These are phyloP conservation scores for Diabrotica virgifera DNA, from an alignment of 1,140 invertebrate species.

Conservation along the genomic window DNA sequence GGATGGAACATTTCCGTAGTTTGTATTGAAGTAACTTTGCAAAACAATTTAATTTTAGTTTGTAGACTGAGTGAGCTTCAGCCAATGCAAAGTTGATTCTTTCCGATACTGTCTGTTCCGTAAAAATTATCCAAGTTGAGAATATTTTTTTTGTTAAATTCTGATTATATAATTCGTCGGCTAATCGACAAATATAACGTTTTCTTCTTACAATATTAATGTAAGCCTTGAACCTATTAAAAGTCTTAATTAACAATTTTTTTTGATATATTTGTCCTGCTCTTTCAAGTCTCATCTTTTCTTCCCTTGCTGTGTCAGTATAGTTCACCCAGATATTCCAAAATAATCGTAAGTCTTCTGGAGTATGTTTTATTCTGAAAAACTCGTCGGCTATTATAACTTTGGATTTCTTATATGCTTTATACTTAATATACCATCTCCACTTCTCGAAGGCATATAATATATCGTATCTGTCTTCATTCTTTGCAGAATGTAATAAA, in stretches of 20 bases:
- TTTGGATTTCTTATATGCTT: constrained; percentile 5
- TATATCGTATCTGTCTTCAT: background rate
- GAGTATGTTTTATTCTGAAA: constrained; percentile 18
- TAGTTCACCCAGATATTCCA: constrained; percentile 4
- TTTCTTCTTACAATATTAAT: constrained; percentile 10
- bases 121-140: constrained; percentile 20
- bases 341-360: constrained; percentile 9
- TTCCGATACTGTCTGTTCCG: constrained; percentile 8
- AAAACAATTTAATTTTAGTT: constrained; percentile 16
- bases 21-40: constrained; percentile 2
- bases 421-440: constrained; percentile 12
- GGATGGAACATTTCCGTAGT: constrained; percentile 6
- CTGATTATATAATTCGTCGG: constrained; percentile 20
- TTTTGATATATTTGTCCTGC: constrained; percentile 12
- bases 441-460: constrained; percentile 12
- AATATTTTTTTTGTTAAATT: constrained; percentile 26
- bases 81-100: constrained; percentile 17
- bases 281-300: constrained; percentile 15
- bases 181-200: constrained; percentile 12
- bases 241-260: constrained; percentile 17
- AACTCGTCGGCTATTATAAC: constrained; percentile 7
- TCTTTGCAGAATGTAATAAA: constrained; percentile 7
- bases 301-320: constrained; percentile 1
- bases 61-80: constrained; percentile 10
- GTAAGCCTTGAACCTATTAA: constrained; percentile 15